Percentiles rank a stretch among this genome's conserved stretches.
These are phyloP conservation scores for Bimastos eiseni DNA, from an alignment of 2,888 invertebrate genomes.

Conservation along the genomic window DNA sequence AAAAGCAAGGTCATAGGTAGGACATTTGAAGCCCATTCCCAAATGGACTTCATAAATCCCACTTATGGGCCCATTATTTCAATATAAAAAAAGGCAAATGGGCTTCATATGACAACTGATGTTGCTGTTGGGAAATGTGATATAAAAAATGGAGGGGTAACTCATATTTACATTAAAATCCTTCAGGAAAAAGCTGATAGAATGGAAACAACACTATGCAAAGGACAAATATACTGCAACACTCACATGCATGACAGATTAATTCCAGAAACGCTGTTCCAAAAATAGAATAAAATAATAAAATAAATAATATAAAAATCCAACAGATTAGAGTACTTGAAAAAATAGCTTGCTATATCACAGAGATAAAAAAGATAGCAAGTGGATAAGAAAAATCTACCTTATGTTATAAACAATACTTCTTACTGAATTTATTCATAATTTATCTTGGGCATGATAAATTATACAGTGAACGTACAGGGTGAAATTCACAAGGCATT, in stretches of 20 bases:
- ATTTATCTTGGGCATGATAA: no score
- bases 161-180: neutral
- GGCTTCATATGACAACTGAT: no score
- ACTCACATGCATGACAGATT: constrained; percentile 22
- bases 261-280: constrained; percentile 21
- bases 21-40: no score
- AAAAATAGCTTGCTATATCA: neutral
- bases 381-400: neutral
- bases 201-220: neutral
- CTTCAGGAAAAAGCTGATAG: neutral
- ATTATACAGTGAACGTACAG: no score
- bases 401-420: neutral
- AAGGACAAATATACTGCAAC: neutral
- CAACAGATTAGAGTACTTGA: neutral
- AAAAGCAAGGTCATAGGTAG: no score
- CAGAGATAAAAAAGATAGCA: neutral
- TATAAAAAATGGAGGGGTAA: neutral
- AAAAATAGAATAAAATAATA: neutral
- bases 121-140: neutral
- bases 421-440: neutral
- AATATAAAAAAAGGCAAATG: no score
- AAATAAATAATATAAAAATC: neutral
- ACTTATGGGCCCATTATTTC: no score
- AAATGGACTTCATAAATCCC: no score
- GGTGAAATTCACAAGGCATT: neutral